Conservation (phyloP, 2,113 vertebrate species). For the Maccullochella peelii region DNA sequence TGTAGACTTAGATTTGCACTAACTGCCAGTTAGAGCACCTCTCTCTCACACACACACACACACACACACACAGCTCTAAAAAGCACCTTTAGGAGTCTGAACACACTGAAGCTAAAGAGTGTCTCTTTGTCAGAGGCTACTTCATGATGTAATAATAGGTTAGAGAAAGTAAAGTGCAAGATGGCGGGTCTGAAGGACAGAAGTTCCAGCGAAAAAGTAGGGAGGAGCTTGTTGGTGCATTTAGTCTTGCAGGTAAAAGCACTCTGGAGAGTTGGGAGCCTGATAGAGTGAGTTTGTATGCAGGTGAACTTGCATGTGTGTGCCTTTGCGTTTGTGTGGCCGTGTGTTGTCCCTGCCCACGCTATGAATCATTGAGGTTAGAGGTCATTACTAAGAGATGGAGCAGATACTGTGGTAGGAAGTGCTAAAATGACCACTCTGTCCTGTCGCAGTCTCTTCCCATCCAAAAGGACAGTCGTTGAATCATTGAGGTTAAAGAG, state of each 20-base stretch:
- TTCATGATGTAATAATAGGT: conserved; percentile 57
- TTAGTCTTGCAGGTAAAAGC: conserved; percentile 47
- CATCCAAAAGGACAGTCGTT: conserved; percentile 30
- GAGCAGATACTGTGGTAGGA: conserved; percentile 24
- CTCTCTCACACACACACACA: conserved; percentile 6
- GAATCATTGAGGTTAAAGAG: conserved; percentile 67
- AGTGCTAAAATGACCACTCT: conserved; percentile 76
- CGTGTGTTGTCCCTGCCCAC: neutral
- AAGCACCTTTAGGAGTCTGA: conserved; percentile 16
- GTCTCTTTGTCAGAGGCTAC: conserved; percentile 41
- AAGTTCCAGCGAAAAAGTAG: conserved; percentile 8
- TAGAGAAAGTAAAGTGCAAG: conserved; percentile 37
- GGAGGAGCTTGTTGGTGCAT: conserved; percentile 26
- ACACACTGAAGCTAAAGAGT: conserved; percentile 25
- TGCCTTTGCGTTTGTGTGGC: conserved; percentile 20
- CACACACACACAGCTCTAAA: conserved; percentile 21
- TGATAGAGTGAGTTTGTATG: conserved; percentile 26
- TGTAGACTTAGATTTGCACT: conserved; percentile 14
- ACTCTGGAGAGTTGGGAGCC: conserved; percentile 24
- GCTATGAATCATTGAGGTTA: conserved; percentile 72
- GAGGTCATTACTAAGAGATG: conserved; percentile 72
- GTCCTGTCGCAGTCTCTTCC: neutral
- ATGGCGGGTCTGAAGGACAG: conserved; percentile 27
- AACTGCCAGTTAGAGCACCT: neutral
- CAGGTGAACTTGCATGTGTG: conserved; percentile 29